Evolutionary conservation across 1,140 invertebrate species (phyloP), one percentile per base, ranked within the genome.

Genomic region (Ips typographus): DNA sequence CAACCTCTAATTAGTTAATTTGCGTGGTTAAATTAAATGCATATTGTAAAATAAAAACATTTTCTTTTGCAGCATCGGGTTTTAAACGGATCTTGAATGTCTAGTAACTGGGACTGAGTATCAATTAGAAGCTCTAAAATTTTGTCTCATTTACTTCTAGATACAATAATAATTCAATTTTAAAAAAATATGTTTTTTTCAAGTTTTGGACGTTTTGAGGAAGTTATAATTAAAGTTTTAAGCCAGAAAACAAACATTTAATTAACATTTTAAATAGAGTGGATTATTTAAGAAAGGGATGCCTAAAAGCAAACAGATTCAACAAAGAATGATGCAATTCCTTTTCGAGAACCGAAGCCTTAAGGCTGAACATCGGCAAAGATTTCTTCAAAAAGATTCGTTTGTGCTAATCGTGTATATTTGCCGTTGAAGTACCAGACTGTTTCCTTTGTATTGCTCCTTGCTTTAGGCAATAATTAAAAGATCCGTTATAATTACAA

Each of bases 401-500:
- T 59, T 66, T 59, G 42, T 59, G 65, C 52, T 65, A 65, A 65
- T 65, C 63, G 53, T 57, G 53, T 65, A 57, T 65, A 65, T 65
- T 63, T 57, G 63, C 51, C 37, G 47, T 57, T 39, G 53, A 65
- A 42, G 52, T 53, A 65, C n/a, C 52, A 65, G 63, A 4, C 63
- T 51, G 68, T 60, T 70, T 70, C 70, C 70, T 71, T 71, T 71
- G 70, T 66, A 53, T 56, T 51, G 49, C 58, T 58, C 36, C 47
- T 40, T 40, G 70, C 63, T 53, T 39, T 1, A 36, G 58, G 70
- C 58, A 61, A 71, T 71, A 71, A 71, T 71, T 71, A 71, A 66
- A 71, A 65, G 52, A 66, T 71, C 64, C 65, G 57, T 61, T 57
- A 67, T 66, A 62, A 71, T 66, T 70, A 70, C 49, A 43, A 40